Evolutionary conservation across 2,113 vertebrate genomes (phyloP), one percentile per base, ranked within the genome.

Genomic region (Peromyscus polionotus): DNA sequence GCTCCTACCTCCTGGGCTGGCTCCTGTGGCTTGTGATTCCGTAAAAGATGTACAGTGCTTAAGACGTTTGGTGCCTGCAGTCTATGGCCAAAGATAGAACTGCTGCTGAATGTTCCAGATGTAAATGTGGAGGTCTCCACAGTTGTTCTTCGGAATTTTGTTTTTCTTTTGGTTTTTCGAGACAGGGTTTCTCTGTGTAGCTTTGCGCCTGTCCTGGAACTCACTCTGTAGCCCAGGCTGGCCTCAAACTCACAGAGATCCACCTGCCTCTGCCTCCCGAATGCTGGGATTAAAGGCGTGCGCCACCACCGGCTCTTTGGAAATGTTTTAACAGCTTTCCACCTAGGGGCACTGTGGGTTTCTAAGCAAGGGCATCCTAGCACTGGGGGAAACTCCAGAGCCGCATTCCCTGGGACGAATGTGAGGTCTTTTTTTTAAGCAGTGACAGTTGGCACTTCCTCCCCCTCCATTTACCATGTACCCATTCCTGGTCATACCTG

Each of bases 401-500:
- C 2, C 0, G 3, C 10, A 1, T 54, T 24, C 5, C 36, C 14
- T 63, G 20, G 10, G 24, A 54, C 81, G 8, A 67, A 28, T 8
- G 11, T n/a, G 20, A 59, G 36, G 83, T 4, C 61, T 85, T 63
- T 59, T 72, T 36, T n/a, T 72, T 54, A 13, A 39, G 63, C 19
- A 67, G 57, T 77, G 51, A 61, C 36, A 17, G 1, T 36, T 57
- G 31, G 14, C 24, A 36, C 45, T 76, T 42, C n/a, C 10, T 59
- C 3, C 14, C 2, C 36, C 39, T 28, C 31, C 59, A 10, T n/a
- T 59, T 26, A 31, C 36, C 54, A 2, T 0, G 0, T 1, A 4
- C 20, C 39, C 26, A 31, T 42, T 28, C 61, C 72, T 39, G 8
- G 26, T 94, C 68, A 57, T 14, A 48, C 68, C 39, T 17, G 26